Evolutionary conservation across 2,888 invertebrate genomes (phyloP), one percentile per base, ranked within the genome.

Genomic region (Ophraella communa): DNA sequence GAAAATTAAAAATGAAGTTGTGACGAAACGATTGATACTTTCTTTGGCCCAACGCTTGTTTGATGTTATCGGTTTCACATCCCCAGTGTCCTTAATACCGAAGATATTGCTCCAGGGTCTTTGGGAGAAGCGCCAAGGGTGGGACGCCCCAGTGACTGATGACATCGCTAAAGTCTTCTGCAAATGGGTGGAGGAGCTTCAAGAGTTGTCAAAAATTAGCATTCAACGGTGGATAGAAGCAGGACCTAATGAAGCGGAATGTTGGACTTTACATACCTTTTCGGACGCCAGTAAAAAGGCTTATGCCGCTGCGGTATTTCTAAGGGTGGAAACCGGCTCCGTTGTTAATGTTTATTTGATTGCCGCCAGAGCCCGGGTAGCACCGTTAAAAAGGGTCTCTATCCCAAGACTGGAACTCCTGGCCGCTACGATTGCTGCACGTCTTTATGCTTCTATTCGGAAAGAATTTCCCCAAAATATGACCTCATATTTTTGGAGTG

Each of bases 271-370:
- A 4, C 70, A 70, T 35, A 67, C 56, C 0, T 68, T 70, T 56
- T 56, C 45, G 11, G 70, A 68, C 17, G 67, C 68, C 1, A 64
- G 56, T 30, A 60, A 69, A 14, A 17, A 35, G 0, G 76, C 75
- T 0, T 77, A 76, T 33, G 74, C 75, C 1, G 68, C 76, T 0
- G 72, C 59, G 5, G 61, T 64, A 18, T 64, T 65, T 24, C 21
- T 64, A 8, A 33, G 56, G 44, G 39, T 56, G 23, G 49, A 17
- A n/a, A 35, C n/a, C 8, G 8, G 39, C 14, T 17, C 23, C n/a
- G 11, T 24, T 8, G 62, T 67, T 8, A 24, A 3, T 3, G 53
- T 70, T 11, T 33, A 52, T 27, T 57, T 66, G 33, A 20, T 70
- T 23, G 56, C 58, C 11, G 65, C 61, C 4, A 67, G 66, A 27